Base-by-base conservation (phyloP, 1,140 invertebrate species). In the Heliconius melpomene region DNA sequence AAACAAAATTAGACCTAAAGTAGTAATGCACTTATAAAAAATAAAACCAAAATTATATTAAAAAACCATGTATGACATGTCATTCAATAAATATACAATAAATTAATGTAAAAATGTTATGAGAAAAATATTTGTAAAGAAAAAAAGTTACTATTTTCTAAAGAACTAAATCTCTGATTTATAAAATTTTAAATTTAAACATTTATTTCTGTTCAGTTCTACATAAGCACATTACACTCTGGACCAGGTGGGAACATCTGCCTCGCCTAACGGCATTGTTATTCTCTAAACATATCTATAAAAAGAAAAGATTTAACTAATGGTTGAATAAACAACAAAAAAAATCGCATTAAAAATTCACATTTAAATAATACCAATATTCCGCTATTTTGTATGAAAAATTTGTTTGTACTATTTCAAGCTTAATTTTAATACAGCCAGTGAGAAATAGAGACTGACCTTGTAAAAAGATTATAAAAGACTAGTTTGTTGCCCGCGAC, bases 211-310 rank as follows among this genome's bases (percentile, higher is more conserved):
- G 26, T 13, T 52, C 50, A 79, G 29, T 40, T 18, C 52, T 40
- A 75, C 18, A 40, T 57, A 57, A 79, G 74, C n/a, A 50, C 72
- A 75, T 80, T 32, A 71, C 70, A 46, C 26, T 71, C 36, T 72
- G 23, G 73, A 75, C 72, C 85, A 72, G 92, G 91, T 93, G 92
- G 92, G 91, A 88, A 86, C 79, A 82, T 90, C 89, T 92, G 92
- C 91, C 91, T 89, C 91, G 83, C 85, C 90, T 78, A 75, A 83
- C 86, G 91, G 90, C 91, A 90, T 85, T 83, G 83, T 89, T 90
- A 80, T 92, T 91, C 87, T 89, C 87, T 90, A 88, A 77, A 81
- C 84, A 87, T 87, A 88, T 80, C 85, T 80, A 84, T 85, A 85
- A 83, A 81, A 80, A 82, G 82, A 79, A 78, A 52, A 50, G 76